Percentiles rank a stretch among this genome's conserved stretches.
Conservation (phyloP, 2,113 vertebrate species). For the Zootoca vivipara region DNA sequence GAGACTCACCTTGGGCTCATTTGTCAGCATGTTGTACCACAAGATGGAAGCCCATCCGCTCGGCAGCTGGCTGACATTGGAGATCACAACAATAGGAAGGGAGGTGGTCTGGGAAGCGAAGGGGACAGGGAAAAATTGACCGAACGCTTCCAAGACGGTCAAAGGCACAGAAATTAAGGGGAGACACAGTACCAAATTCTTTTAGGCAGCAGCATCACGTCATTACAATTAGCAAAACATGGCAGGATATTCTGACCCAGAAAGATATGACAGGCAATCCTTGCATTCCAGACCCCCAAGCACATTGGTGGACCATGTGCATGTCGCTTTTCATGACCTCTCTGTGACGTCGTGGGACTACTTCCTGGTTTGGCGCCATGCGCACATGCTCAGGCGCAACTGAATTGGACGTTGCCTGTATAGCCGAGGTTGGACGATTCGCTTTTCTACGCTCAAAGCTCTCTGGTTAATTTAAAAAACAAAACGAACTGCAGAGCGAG, state of each 20-base stretch:
- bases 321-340: too few relatives aligned
- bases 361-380: too few relatives aligned
- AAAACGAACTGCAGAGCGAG: neutral
- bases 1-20: constrained; percentile 85
- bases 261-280: too few relatives aligned
- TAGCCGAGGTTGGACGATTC: too few relatives aligned
- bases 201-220: neutral
- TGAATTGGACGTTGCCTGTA: too few relatives aligned
- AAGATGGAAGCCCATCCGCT: constrained; percentile 97
- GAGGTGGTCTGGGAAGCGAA: constrained; percentile 83
- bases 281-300: too few relatives aligned
- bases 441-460: too few relatives aligned
- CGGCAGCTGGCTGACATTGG: constrained; percentile 96
- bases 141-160: neutral
- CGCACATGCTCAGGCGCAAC: too few relatives aligned
- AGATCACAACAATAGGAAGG: constrained; percentile 94
- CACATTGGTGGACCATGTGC: too few relatives aligned
- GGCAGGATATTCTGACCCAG: too few relatives aligned
- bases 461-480: neutral
- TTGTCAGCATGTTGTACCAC: constrained; percentile 97
- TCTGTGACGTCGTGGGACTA: too few relatives aligned
- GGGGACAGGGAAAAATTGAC: neutral
- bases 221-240: neutral
- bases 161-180: neutral
- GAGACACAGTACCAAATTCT: neutral